phyloP scores from a whole-genome alignment of 2,888 invertebrate species.

The Dicyrtoma fusca region DNA sequence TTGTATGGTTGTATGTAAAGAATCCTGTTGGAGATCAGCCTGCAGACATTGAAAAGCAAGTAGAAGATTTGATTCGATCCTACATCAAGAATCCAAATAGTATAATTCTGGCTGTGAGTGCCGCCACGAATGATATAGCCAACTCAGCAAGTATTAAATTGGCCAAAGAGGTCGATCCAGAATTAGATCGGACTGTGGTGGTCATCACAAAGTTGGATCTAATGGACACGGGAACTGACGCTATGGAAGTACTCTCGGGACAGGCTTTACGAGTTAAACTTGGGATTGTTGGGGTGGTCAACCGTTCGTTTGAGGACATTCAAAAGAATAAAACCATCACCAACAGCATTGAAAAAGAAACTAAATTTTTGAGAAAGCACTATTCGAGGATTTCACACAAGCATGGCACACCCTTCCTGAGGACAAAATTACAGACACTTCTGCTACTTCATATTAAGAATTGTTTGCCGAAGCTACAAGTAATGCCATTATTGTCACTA shows the following conservation, averaged over 20 bases:
- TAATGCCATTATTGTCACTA: too few relatives aligned
- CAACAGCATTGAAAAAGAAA: conserved; percentile 92
- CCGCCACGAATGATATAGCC: too few relatives aligned
- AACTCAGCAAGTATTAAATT: too few relatives aligned
- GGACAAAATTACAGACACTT: conserved; percentile 74
- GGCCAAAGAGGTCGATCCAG: too few relatives aligned
- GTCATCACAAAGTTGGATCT: too few relatives aligned
- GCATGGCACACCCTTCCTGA: conserved; percentile 90
- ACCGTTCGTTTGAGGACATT: conserved; percentile 95
- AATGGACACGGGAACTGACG: conserved; percentile 70
- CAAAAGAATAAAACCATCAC: conserved; percentile 59
- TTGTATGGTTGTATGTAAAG: background rate
- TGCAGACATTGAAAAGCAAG: too few relatives aligned
- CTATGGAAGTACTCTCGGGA: conserved; percentile 81
- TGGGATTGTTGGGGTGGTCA: conserved; percentile 98
- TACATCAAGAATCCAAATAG: too few relatives aligned
- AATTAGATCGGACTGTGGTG: too few relatives aligned
- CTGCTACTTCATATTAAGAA: conserved; percentile 70
- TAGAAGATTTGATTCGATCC: too few relatives aligned
- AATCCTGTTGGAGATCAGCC: background rate
- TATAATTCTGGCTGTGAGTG: too few relatives aligned
- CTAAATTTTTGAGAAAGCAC: conserved; percentile 69
- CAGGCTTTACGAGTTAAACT: conserved; percentile 97
- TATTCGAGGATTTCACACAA: conserved; percentile 87
- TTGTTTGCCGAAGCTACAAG: conserved; percentile 69